Base-by-base conservation (phyloP, 1,140 invertebrate species). In the Drosophila sulfurigaster region DNA sequence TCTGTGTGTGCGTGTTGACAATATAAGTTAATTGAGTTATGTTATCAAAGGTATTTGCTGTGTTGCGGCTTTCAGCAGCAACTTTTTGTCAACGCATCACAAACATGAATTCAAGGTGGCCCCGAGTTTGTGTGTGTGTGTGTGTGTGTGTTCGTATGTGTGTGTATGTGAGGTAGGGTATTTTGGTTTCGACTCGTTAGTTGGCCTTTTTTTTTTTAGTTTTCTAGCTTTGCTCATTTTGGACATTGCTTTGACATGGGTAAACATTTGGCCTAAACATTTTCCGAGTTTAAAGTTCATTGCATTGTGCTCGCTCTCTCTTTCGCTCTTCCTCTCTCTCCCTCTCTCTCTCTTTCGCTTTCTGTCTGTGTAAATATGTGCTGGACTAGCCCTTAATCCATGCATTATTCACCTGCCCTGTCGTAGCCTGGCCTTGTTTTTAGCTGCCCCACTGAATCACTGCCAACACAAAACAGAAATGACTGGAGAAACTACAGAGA, bases 211-310 rank as follows among this genome's bases (percentile, higher is more conserved):
- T 38, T 43, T 62, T 25, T 74, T 74, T 69, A 57, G 60, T 51
- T 81, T 65, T 56, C 35, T 71, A 25, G 35, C 70, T 76, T 67
- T 63, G 58, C 65, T 67, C 49, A 57, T 57, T 73, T 78, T 16
- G 20, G 41, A 20, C 32, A 30, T 45, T 11, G 58, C 30, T 79
- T 75, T 85, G 81, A 81, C 78, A 78, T 85, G 78, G 81, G 75
- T 81, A 81, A 85, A 81, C 63, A 80, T 78, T 86, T 76, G 70
- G 57, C 49, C 51, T 51, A 77, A 73, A 85, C 70, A 79, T 62
- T 66, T 66, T 68, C 32, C 25, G 48, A 73, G 74, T 75, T 75
- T 67, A 86, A 79, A 79, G 83, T 82, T 87, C 83, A 87, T 79
- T 86, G 79, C 76, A 85, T 82, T 25, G 28, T 13, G 7, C 35